Conservation (phyloP, 2,797 vertebrate genomes). For the Kryptolebias ocellatus region DNA sequence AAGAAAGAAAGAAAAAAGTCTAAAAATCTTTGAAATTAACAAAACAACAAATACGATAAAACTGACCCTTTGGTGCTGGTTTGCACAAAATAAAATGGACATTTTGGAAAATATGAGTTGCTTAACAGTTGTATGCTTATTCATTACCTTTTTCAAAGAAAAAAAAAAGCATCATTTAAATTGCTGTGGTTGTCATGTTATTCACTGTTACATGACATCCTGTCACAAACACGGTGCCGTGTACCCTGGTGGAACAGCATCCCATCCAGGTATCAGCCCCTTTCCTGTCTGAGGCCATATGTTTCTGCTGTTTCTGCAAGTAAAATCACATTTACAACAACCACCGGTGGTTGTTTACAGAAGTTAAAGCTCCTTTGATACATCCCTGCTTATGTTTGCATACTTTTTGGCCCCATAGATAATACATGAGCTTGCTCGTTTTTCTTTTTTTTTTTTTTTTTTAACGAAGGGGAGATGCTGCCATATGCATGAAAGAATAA, state of each 20-base stretch:
- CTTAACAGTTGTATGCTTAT: slow-evolving; percentile 18
- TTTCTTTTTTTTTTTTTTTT: slow-evolving; percentile 59
- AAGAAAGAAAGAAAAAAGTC: no score
- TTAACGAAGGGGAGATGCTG: slow-evolving; percentile 84
- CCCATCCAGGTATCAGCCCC: slow-evolving; percentile 83
- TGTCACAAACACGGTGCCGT: slow-evolving; percentile 80
- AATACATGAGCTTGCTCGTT: slow-evolving; percentile 84
- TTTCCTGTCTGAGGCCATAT: slow-evolving; percentile 90
- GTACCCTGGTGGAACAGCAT: slow-evolving; percentile 81
- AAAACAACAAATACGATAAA: no score
- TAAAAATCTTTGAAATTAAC: no score
- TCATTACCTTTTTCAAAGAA: slow-evolving; percentile 8
- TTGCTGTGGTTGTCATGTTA: slow-evolving; percentile 63
- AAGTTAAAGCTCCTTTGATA: slow-evolving; percentile 88
- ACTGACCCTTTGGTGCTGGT: no score
- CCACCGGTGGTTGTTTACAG: slow-evolving; percentile 88
- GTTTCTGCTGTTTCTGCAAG: slow-evolving; percentile 91
- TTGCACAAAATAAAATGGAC: no score
- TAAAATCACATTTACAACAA: slow-evolving; percentile 89
- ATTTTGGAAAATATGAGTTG: background rate
- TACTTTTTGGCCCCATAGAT: slow-evolving; percentile 89
- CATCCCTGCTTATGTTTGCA: slow-evolving; percentile 82
- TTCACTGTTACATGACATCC: slow-evolving; percentile 84
- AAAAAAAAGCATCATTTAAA: slow-evolving; percentile 79
- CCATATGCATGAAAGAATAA: slow-evolving; percentile 88